Percentiles rank a stretch among this genome's conserved stretches.
phyloP scores from a whole-genome alignment of 2,888 invertebrate genomes.

The Leucophenga montana region DNA sequence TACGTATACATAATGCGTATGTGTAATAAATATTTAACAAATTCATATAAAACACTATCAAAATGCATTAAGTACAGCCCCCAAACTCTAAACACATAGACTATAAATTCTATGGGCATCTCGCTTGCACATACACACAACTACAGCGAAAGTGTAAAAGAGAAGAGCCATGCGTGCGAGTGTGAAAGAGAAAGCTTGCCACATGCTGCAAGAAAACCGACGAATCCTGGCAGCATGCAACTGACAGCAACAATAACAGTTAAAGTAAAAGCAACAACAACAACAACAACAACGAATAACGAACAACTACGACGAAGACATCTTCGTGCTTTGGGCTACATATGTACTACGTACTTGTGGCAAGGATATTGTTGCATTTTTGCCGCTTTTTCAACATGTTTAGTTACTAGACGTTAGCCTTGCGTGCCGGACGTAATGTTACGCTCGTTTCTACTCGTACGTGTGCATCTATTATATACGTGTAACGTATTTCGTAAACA shows the following conservation, averaged over 20 bases:
- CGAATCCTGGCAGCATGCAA: slow-evolving; percentile 60
- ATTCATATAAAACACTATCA: not conserved
- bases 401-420: slow-evolving; percentile 69
- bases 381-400: slow-evolving; percentile 40
- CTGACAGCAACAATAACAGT: slow-evolving; percentile 29
- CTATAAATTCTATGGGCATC: slow-evolving; percentile 5
- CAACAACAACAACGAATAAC: slow-evolving; percentile 30
- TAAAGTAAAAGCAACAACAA: slow-evolving; percentile 13
- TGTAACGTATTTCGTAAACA: slow-evolving; percentile 33
- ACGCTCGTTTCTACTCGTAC: not conserved
- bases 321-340: not conserved
- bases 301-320: slow-evolving; percentile 27
- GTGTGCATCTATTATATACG: too few relatives aligned
- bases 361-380: slow-evolving; percentile 32
- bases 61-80: slow-evolving; percentile 16
- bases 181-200: slow-evolving; percentile 10
- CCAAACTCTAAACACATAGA: slow-evolving; percentile 28
- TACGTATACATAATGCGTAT: not conserved
- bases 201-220: slow-evolving; percentile 51
- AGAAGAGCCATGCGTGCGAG: not conserved
- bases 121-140: slow-evolving; percentile 28
- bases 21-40: not conserved
- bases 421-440: slow-evolving; percentile 62
- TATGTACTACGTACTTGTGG: slow-evolving; percentile 41
- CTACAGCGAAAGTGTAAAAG: slow-evolving; percentile 9